Percentiles rank a stretch among this genome's conserved stretches.
These are phyloP conservation scores for Gambusia affinis DNA, from an alignment of 2,113 vertebrate genomes.

Conservation along the genomic window DNA sequence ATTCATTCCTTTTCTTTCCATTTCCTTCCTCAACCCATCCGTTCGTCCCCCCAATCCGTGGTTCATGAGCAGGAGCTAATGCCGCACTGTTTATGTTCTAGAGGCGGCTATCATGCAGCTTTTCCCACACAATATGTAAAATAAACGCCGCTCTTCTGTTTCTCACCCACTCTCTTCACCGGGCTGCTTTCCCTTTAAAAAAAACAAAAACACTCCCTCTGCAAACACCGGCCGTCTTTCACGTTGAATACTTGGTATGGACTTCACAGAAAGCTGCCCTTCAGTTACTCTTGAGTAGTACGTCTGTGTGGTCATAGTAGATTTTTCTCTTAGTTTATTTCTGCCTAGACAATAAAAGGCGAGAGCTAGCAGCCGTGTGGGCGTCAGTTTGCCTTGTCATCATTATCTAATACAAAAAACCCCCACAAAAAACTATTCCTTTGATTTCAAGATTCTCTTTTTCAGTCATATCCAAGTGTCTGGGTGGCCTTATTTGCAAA, in stretches of 20 bases:
- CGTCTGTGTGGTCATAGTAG: constrained; percentile 35
- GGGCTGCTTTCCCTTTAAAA: constrained; percentile 24
- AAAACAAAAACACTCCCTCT: not conserved
- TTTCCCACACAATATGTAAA: constrained; percentile 37
- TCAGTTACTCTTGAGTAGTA: constrained; percentile 43
- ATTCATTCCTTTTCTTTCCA: constrained; percentile 6
- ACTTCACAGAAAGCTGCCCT: constrained; percentile 58
- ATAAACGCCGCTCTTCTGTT: constrained; percentile 49
- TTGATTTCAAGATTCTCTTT: not conserved
- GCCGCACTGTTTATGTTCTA: constrained; percentile 32
- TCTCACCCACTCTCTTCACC: constrained; percentile 14
- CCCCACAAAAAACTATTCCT: not conserved
- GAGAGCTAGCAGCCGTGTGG: not conserved
- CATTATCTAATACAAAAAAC: constrained; percentile 9
- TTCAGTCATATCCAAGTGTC: constrained; percentile 11
- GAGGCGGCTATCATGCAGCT: constrained; percentile 30
- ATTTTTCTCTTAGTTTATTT: constrained; percentile 17
- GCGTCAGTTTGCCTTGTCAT: constrained; percentile 22
- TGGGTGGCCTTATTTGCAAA: constrained; percentile 8
- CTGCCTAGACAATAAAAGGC: not conserved
- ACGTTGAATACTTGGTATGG: constrained; percentile 48
- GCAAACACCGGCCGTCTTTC: constrained; percentile 6
- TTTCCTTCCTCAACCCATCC: constrained; percentile 33
- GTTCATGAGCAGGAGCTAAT: constrained; percentile 34
- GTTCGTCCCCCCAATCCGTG: constrained; percentile 34